Percentiles rank a stretch among this genome's conserved stretches.
These are phyloP conservation scores for Agriotes lineatus DNA, from an alignment of 2,888 invertebrate genomes.

Conservation along the genomic window DNA sequence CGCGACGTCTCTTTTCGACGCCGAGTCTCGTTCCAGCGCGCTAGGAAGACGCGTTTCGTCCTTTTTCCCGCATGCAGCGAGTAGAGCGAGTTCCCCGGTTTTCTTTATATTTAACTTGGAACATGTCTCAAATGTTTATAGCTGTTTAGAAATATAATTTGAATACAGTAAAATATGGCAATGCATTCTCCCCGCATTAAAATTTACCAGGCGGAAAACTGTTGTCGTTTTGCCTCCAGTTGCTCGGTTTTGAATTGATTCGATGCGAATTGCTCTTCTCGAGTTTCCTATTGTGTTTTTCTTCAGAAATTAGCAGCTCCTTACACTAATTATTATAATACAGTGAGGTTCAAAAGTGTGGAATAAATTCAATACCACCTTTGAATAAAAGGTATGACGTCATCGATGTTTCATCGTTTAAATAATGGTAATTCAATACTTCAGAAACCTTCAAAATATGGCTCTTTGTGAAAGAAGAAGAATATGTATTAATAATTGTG, in stretches of 20 bases:
- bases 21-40: conserved; percentile 17
- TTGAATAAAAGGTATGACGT: too few species aligned
- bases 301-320: conserved; percentile 22
- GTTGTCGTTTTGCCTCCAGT: neutral
- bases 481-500: too few species aligned
- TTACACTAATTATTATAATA: too few species aligned
- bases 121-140: conserved; percentile 56
- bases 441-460: too few species aligned
- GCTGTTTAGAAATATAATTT: conserved; percentile 53
- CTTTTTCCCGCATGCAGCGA: conserved; percentile 26
- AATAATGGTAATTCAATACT: too few species aligned
- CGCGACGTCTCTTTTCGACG: conserved; percentile 20
- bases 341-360: too few species aligned
- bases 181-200: conserved; percentile 38
- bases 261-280: neutral
- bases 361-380: too few species aligned
- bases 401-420: too few species aligned
- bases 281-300: conserved; percentile 21
- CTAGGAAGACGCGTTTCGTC: conserved; percentile 23
- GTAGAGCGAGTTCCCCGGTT: conserved; percentile 36
- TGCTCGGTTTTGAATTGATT: conserved; percentile 13
- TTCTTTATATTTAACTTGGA: conserved; percentile 48
- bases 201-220: conserved; percentile 35
- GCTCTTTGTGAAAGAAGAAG: too few species aligned
- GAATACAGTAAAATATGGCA: conserved; percentile 45